phyloP scores from a whole-genome alignment of 2,888 invertebrate species.

The Dynastes hyllus region DNA sequence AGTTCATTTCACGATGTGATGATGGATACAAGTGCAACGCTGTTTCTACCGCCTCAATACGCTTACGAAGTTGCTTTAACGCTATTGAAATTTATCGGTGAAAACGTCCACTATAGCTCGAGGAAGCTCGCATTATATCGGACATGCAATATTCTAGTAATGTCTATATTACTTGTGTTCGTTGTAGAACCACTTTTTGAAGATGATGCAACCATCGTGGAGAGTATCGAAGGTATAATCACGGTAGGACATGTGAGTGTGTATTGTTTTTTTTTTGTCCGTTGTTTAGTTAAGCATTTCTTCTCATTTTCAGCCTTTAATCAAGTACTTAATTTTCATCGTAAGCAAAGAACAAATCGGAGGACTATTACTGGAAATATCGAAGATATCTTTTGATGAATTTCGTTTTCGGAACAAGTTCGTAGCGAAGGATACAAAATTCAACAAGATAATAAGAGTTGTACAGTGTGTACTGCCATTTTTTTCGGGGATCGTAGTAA shows the following conservation, averaged over 20 bases:
- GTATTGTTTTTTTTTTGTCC: neutral
- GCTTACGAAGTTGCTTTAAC: neutral
- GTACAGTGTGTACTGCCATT: neutral
- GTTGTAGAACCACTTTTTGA: neutral
- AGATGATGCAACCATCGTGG: neutral
- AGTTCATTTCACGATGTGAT: no score
- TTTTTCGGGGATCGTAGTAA: no score
- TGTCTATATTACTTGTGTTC: neutral
- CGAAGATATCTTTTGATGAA: neutral
- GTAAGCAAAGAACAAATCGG: neutral
- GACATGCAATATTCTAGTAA: neutral
- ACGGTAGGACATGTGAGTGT: neutral
- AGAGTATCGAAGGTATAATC: neutral
- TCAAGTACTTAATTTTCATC: neutral
- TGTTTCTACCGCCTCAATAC: no score
- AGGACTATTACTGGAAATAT: neutral
- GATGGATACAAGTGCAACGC: no score
- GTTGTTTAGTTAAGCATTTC: neutral
- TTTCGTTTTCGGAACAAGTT: neutral
- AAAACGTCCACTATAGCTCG: neutral
- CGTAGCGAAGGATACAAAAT: neutral
- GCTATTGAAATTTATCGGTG: slow-evolving; percentile 4
- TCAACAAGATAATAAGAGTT: neutral
- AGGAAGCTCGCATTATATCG: neutral
- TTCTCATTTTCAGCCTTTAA: neutral